Conservation (phyloP, 2,113 vertebrate genomes). For the Aviceda subcristata region DNA sequence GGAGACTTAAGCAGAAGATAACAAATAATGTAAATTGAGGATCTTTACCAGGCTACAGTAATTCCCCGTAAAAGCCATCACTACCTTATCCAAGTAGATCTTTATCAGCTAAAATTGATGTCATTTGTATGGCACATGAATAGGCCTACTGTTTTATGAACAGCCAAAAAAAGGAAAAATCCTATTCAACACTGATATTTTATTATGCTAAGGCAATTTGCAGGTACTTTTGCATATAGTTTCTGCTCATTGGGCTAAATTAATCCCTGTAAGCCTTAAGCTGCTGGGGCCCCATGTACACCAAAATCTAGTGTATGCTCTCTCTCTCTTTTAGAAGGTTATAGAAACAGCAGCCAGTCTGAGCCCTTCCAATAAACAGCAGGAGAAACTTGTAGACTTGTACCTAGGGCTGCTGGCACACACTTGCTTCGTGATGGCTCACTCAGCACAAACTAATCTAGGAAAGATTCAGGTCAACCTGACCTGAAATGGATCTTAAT, state of each 20-base stretch:
- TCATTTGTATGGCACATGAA: neutral
- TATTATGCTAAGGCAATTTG: neutral
- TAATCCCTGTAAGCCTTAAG: neutral
- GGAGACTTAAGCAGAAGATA: neutral
- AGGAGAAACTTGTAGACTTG: neutral
- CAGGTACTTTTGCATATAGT: neutral
- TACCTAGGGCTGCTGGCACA: neutral
- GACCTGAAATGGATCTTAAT: constrained; percentile 1
- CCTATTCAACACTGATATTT: neutral
- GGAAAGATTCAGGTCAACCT: neutral
- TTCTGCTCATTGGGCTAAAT: neutral
- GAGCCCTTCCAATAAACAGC: neutral
- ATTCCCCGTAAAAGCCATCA: neutral
- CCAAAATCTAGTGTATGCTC: neutral
- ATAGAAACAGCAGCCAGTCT: neutral
- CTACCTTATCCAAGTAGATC: neutral
- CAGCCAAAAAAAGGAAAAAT: neutral
- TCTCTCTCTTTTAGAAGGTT: neutral
- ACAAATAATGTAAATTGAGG: neutral
- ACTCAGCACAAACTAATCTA: constrained; percentile 26
- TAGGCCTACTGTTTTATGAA: neutral
- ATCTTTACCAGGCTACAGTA: neutral
- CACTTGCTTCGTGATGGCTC: neutral
- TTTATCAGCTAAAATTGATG: neutral
- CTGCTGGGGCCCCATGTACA: neutral